phyloP scores from a whole-genome alignment of 2,113 vertebrate genomes.

The Eulacestoma nigropectus region DNA sequence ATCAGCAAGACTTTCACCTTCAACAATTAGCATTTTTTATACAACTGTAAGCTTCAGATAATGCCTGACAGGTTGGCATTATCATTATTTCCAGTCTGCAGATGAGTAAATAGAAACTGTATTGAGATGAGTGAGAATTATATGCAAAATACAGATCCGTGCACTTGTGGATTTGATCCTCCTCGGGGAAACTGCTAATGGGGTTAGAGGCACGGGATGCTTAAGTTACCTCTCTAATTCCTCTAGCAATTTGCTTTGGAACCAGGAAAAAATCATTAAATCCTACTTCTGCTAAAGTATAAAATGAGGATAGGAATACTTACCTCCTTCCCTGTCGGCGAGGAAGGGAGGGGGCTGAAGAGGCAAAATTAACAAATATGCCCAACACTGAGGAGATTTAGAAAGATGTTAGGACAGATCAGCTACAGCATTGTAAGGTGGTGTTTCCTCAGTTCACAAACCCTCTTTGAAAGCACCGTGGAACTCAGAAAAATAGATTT shows the following conservation, averaged over 20 bases:
- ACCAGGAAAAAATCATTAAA: neutral
- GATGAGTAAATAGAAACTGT: slow-evolving; percentile 3
- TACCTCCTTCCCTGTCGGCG: neutral
- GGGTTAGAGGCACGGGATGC: neutral
- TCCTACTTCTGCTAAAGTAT: neutral
- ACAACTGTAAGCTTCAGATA: neutral
- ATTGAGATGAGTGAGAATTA: slow-evolving; percentile 4
- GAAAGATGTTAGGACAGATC: neutral
- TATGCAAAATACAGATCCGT: neutral
- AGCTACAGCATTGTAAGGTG: neutral
- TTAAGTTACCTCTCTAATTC: neutral
- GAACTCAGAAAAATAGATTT: neutral
- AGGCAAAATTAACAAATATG: neutral
- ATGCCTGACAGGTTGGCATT: slow-evolving; percentile 8
- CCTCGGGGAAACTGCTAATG: neutral
- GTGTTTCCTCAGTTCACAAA: neutral
- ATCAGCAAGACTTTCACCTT: neutral
- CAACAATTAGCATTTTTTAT: slow-evolving; percentile 15
- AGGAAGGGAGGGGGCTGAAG: neutral
- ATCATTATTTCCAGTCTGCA: slow-evolving; percentile 19
- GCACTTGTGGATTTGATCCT: neutral
- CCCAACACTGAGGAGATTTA: neutral
- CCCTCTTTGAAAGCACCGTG: neutral
- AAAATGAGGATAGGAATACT: neutral
- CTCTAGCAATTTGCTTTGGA: neutral